A percentile compares a stretch with the other conserved stretches of the same genome.
Evolutionary conservation across 2,888 invertebrate species (phyloP).

Genomic region (Ptilodon capucinus): DNA sequence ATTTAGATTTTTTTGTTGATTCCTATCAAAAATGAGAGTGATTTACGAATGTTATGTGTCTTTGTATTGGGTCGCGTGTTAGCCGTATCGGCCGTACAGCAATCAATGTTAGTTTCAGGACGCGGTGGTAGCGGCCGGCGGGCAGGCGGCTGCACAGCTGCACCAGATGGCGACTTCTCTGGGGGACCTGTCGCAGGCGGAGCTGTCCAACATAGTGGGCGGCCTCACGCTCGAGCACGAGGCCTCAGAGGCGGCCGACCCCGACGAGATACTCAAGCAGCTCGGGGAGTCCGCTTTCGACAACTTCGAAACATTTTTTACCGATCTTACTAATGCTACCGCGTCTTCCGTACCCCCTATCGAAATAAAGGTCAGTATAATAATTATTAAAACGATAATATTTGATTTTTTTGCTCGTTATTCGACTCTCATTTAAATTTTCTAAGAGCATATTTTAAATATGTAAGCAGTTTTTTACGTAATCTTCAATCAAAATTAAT

Average conservation of each 20-base stretch:
- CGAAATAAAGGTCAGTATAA: conserved; percentile 85
- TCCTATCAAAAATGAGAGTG: too few relatives aligned
- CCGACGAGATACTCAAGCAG: conserved; percentile 91
- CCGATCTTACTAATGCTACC: conserved; percentile 87
- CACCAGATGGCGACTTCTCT: conserved; percentile 80
- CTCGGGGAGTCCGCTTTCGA: conserved; percentile 93
- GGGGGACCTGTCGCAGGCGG: conserved; percentile 88
- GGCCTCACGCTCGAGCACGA: conserved; percentile 80
- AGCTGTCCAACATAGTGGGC: conserved; percentile 86
- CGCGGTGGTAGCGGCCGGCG: conserved; percentile 83
- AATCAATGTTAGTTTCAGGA: conserved; percentile 72
- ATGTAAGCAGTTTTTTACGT: too few relatives aligned
- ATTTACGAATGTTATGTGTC: too few relatives aligned
- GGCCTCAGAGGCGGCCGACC: conserved; percentile 79
- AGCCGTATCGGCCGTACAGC: too few relatives aligned
- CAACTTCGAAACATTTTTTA: conserved; percentile 90
- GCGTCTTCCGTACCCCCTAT: conserved; percentile 84
- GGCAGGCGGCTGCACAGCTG: conserved; percentile 77
- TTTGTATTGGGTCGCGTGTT: too few relatives aligned
- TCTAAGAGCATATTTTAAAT: too few relatives aligned
- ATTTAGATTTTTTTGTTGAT: too few relatives aligned
- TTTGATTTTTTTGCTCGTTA: too few relatives aligned
- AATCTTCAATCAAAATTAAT: too few relatives aligned
- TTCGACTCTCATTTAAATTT: too few relatives aligned
- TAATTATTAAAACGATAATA: too few relatives aligned